phyloP scores from a whole-genome alignment of 2,888 invertebrate genomes.

The Odontothrips loti region DNA sequence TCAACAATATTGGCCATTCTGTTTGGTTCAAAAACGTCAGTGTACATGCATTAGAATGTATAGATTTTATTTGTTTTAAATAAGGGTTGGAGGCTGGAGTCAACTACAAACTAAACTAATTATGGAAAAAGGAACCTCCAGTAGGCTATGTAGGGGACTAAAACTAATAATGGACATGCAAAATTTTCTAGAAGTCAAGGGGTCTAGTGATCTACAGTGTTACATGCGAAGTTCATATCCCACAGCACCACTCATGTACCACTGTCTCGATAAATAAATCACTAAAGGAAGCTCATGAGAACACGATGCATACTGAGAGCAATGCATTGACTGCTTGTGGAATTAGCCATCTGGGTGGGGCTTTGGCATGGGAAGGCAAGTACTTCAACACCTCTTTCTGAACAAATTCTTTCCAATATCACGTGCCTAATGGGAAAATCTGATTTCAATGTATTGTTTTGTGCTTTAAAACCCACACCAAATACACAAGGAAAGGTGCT shows the following conservation, averaged over 20 bases:
- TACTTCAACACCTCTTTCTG: neutral
- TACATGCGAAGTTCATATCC: conserved; percentile 2
- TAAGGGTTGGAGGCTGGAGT: too few species aligned
- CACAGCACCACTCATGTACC: neutral
- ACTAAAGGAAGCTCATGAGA: neutral
- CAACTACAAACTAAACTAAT: too few species aligned
- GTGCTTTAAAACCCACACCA: conserved; percentile 15
- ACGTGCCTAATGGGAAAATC: neutral
- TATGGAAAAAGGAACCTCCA: too few species aligned
- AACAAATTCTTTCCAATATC: conserved; percentile 14
- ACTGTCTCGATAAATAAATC: neutral
- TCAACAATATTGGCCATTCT: too few species aligned
- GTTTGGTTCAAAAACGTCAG: too few species aligned
- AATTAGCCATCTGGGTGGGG: conserved; percentile 6
- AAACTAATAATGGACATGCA: neutral
- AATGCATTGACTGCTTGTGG: conserved; percentile 1
- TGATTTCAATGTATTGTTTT: neutral
- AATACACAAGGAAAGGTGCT: neutral
- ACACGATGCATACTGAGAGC: conserved; percentile 12
- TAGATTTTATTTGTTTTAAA: too few species aligned
- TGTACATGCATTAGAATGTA: too few species aligned
- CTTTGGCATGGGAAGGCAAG: conserved; percentile 18
- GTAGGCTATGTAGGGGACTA: too few species aligned
- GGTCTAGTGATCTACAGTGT: neutral
- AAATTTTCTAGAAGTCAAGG: neutral